Base-by-base conservation (phyloP, 2,113 vertebrate genomes). In the Pan paniscus region DNA sequence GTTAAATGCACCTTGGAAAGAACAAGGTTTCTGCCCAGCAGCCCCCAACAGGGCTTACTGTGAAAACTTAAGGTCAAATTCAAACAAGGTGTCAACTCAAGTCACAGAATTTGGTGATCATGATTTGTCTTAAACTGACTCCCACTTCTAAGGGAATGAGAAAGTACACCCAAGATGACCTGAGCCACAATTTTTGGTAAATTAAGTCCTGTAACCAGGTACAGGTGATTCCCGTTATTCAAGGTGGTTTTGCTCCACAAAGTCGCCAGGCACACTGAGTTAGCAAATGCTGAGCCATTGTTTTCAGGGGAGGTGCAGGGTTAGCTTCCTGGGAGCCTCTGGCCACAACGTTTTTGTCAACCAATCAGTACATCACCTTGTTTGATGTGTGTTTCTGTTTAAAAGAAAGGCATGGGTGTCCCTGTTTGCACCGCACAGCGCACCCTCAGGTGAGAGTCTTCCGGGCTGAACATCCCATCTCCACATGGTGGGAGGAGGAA, bases 221-320 rank as follows among this genome's bases (percentile, higher is more conserved):
- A 30, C 6, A 46, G 12, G 22, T 6, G 25, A 27, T 38, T 48
- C 43, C 27, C 16, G 14, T 16, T 16, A 61, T 76, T 4, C 5
- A 1, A 50, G 81, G 7, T 4, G 27, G 40, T 38, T 75, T 6
- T 7, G 23, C 14, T 61, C 90, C 38, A 20, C 14, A 40, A 73
- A 27, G 16, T 27, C 27, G 1, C 40, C 16, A 9, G 6, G 3
- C 27, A 38, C 25, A 9, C 67, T 40, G 55, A 32, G 25, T 20
- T 5, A 57, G 32, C 10, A 25, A 55, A 17, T 2, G 1, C 20
- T 8, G 67, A 57, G 10, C n/a, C 12, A 3, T 1, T 10, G 68
- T 4, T 13, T 40, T 30, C 6, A 14, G 38, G 20, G 52, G 40
- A 48, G 22, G 30, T 0, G 14, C 23, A 9, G 52, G 9, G 10